Percentiles rank a stretch among this genome's conserved stretches.
These are phyloP conservation scores for Archaeoteleia sp. DNA, from an alignment of 2,888 invertebrate genomes.

Conservation along the genomic window DNA sequence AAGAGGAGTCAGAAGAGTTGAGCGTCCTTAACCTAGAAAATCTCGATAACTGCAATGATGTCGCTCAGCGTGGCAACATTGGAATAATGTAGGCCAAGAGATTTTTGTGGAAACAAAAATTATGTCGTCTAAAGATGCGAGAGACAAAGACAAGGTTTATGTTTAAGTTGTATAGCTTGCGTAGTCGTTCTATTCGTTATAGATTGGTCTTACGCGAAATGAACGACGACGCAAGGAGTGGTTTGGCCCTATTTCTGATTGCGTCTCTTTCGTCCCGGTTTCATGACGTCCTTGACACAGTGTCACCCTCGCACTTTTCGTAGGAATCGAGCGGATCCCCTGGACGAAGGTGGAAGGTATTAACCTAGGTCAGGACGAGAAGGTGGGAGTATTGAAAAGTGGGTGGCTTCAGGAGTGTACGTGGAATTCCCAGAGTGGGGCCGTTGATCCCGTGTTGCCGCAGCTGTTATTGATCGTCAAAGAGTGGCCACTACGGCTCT, in stretches of 20 bases:
- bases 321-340: slow-evolving; percentile 34
- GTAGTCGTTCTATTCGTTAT: too few relatives aligned
- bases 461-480: slow-evolving; percentile 74
- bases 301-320: slow-evolving; percentile 50
- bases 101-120: too few relatives aligned
- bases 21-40: too few relatives aligned
- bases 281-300: slow-evolving; percentile 52
- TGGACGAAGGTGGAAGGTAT: slow-evolving; percentile 44
- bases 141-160: too few relatives aligned
- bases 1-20: too few relatives aligned
- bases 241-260: slow-evolving; percentile 38
- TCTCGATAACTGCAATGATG: too few relatives aligned
- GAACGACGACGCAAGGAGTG: slow-evolving; percentile 26
- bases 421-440: slow-evolving; percentile 56
- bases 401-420: slow-evolving; percentile 47
- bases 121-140: too few relatives aligned
- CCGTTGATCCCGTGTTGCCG: slow-evolving; percentile 68
- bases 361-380: slow-evolving; percentile 55
- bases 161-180: too few relatives aligned
- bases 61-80: too few relatives aligned
- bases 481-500: slow-evolving; percentile 67
- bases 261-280: slow-evolving; percentile 40
- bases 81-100: too few relatives aligned
- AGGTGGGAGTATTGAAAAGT: slow-evolving; percentile 36
- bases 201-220: too few relatives aligned